Percentiles rank a stretch among this genome's conserved stretches.
phyloP scores from a whole-genome alignment of 2,888 invertebrate species.

The Microchrysa polita region DNA sequence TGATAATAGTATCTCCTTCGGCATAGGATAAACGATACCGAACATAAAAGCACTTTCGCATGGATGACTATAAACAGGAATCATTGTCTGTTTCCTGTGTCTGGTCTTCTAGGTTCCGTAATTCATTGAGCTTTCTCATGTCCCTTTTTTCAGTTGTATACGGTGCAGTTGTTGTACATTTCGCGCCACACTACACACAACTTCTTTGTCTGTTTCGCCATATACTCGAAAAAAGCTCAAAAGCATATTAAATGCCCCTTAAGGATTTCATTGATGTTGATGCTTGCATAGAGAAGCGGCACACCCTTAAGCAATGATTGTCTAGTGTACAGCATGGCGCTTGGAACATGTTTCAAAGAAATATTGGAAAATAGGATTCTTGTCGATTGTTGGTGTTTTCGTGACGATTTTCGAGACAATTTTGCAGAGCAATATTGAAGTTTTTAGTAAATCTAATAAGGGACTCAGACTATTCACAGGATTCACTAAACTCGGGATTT shows the following conservation, averaged over 20 bases:
- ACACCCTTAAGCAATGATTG: constrained; percentile 6
- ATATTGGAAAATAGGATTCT: neutral
- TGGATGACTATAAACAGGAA: neutral
- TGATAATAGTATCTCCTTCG: too few species aligned
- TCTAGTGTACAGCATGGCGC: neutral
- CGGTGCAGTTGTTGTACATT: neutral
- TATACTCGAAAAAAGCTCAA: constrained; percentile 23
- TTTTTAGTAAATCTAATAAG: too few species aligned
- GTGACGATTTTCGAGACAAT: too few species aligned
- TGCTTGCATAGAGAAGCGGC: constrained; percentile 2
- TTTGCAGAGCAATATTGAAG: too few species aligned
- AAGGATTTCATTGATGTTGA: constrained; percentile 9
- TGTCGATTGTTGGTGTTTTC: too few species aligned
- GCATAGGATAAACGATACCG: neutral
- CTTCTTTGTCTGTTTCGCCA: constrained; percentile 23
- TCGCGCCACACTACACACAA: constrained; percentile 27
- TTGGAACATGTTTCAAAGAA: neutral
- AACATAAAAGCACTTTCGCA: neutral
- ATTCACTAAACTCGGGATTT: too few species aligned
- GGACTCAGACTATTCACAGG: too few species aligned
- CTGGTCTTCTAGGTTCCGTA: neutral
- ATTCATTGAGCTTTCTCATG: neutral
- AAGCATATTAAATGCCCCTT: constrained; percentile 20
- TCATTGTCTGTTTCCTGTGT: constrained; percentile 26
- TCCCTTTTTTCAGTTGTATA: neutral